These are phyloP conservation scores for Monochamus saltuarius DNA, from an alignment of 1,140 invertebrate genomes.

Conservation along the genomic window DNA sequence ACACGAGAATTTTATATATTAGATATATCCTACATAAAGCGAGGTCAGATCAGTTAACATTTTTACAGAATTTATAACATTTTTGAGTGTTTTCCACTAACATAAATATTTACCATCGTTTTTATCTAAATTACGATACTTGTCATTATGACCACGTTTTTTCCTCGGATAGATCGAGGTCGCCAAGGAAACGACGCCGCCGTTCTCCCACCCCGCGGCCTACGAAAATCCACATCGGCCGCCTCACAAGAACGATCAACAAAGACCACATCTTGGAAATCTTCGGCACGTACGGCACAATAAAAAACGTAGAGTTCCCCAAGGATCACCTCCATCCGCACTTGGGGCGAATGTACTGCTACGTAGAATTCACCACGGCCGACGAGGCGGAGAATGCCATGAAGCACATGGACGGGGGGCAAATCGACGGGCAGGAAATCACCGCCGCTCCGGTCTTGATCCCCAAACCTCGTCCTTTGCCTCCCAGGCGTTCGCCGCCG, in stretches of 20 bases:
- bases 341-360: slow-evolving; percentile 86
- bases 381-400: slow-evolving; percentile 98
- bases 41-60: no score
- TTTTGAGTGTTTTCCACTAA: no score
- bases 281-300: slow-evolving; percentile 87
- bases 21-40: no score
- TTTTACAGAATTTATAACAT: no score
- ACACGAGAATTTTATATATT: no score
- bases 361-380: slow-evolving; percentile 90
- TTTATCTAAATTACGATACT: background rate
- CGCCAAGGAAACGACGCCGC: slow-evolving; percentile 65
- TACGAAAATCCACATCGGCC: slow-evolving; percentile 89
- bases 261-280: slow-evolving; percentile 95
- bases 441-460: slow-evolving; percentile 87
- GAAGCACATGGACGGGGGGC: slow-evolving; percentile 98
- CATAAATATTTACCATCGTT: no score
- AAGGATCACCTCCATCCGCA: slow-evolving; percentile 83
- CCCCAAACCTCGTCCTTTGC: slow-evolving; percentile 67
- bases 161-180: slow-evolving; percentile 48
- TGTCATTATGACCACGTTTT: background rate
- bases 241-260: slow-evolving; percentile 88
- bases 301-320: slow-evolving; percentile 89
- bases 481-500: slow-evolving; percentile 64
- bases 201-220: slow-evolving; percentile 83
- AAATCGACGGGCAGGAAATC: slow-evolving; percentile 91